Evolutionary conservation across 2,888 invertebrate genomes (phyloP), one percentile per base, ranked within the genome.

Genomic region (Coremacera marginata): DNA sequence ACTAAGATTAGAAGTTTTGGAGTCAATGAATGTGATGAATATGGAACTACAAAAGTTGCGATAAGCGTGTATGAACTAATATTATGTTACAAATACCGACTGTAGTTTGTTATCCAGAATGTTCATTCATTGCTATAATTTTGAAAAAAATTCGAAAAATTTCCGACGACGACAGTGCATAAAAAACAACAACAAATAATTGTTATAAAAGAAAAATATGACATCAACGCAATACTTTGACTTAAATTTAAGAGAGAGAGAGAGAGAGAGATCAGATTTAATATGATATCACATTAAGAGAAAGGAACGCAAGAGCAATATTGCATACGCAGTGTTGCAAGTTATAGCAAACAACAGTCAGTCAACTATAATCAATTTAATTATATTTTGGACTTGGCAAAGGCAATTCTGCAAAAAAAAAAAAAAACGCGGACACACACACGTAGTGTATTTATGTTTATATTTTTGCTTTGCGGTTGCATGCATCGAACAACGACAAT

Each of bases 341-440:
- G 31, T n/a, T 34, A 16, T n/a, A 63, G 8, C 2, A 19, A 62
- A 60, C 60, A 68, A 75, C 68, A 37, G 52, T 19, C 49, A 71
- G 72, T 25, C 74, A 75, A 31, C 60, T 49, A 60, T n/a, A 70
- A 70, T 62, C 70, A 70, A 62, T 62, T 70, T 70, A 62, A 76
- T 70, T 62, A 76, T 25, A 14, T 63, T 49, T 70, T 34, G 9
- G 37, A 71, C 76, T 63, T 65, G 55, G 71, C 76, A 71, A 57
- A 65, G 65, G 67, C 9, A 60, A 73, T 73, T 73, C 63, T 27
- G 25, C 55, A 68, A 75, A 68, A 22, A 68, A 31, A 63, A 44
- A 27, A 68, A 49, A 4, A 44, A 22, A 67, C 8, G 31, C 63
- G 31, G 9, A 63, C 31, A 63, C 4, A 27, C 63, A 63, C 31